Evolutionary conservation across 2,888 invertebrate species (phyloP), one percentile per base, ranked within the genome.

Genomic region (Drosophila villosipedis): DNA sequence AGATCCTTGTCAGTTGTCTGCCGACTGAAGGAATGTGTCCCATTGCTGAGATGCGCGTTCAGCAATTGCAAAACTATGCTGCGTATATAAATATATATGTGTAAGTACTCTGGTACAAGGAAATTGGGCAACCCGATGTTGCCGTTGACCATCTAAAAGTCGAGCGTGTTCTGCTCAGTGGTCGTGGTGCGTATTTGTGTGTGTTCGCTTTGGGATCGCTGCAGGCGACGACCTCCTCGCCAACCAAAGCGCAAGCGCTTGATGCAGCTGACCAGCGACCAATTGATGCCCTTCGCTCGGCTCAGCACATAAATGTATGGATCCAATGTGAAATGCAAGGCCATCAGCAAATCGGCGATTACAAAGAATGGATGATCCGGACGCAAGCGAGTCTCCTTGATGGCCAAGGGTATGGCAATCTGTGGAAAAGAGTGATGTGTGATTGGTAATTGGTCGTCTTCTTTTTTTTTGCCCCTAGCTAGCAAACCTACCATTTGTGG

Each of bases 241-340:
- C 85, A 88, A 59, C 92, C 92, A 30, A 90, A 89, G 47, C 92
- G 90, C 91, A 92, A 93, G 43, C 92, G 89, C 69, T 92, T 92
- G 25, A 92, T 81, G 77, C 92, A 93, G 47, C 91, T 84, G 62
- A 92, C 62, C 60, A 94, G 75, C 60, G 91, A 92, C 65, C 92
- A 92, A 63, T 93, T 84, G 47, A 84, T 75, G 70, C 76, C 91
- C 76, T 94, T 94, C 68, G 94, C 94, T 69, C 96, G 94, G 92
- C 96, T 95, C 35, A 97, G 94, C 58, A 97, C 97, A 93, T 97
- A 97, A 64, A 97, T 95, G 84, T 96, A 96, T 3, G 97, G 97
- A 93, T 97, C 96, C 75, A 97, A 94, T 37, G 96, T 96, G 93
- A 97, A 97, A 94, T 98, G 97, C 61, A 97, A 92, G 60, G 96